Evolutionary conservation across 2,888 invertebrate genomes (phyloP), one percentile per base, ranked within the genome.

Genomic region (Metellina segmentata): DNA sequence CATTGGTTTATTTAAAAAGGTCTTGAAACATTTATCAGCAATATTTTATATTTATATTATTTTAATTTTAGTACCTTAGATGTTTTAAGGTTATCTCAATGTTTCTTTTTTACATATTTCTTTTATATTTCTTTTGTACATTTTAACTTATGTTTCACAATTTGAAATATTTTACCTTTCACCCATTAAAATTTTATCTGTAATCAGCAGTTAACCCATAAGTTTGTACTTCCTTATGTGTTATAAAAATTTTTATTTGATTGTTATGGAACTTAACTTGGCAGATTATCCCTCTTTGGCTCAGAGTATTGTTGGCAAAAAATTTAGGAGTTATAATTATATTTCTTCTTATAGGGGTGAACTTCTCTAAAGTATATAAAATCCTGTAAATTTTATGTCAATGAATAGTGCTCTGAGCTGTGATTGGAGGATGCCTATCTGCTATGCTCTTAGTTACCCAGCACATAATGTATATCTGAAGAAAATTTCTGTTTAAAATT

Each of bases 331-430:
- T 79, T 91, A 71, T 85, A 90, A 79, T 71, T 53, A 16, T 91
- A 88, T 91, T 91, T 91, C 88, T 91, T 91, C 91, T 88, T 91
- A 91, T 91, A 91, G 91, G 91, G 78, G 79, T 69, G 77, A 19
- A 88, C 72, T 83, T 78, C n/a, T 49, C 53, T 88, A 87, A 87
- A 82, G 90, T 20, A 72, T 83, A 79, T 78, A 78, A 16, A 81
- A 69, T 87, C 82, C 87, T 83, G 87, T 91, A 88, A 88, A 88
- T 91, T 91, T 88, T 86, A 61, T 91, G 86, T 86, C 86, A 85
- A 69, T 91, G 91, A 88, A 83, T 79, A 52, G 88, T 91, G 87
- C 91, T 91, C 91, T 91, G 91, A 91, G 91, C 91, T 91, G 91
- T 83, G 83, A n/a, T 83, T 82, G 91, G 82, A 88, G 87, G 79